Evolutionary conservation across 2,888 invertebrate species (phyloP).

Genomic region (Apodemia mormo): DNA sequence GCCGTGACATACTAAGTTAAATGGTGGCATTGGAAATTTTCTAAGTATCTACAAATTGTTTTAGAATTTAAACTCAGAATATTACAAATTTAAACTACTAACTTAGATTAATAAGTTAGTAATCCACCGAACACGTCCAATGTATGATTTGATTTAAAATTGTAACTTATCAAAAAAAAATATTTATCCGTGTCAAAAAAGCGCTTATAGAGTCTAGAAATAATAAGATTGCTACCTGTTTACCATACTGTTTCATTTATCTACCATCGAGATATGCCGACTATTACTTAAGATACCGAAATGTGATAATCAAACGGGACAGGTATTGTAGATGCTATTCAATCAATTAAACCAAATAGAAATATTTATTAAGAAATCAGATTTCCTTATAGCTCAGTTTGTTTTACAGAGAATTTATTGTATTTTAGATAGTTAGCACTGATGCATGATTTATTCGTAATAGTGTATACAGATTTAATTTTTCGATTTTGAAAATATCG

Average conservation of each 20-base stretch:
- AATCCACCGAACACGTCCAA: too few species aligned
- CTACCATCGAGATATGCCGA: not conserved
- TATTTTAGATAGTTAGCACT: not conserved
- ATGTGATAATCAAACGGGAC: constrained; percentile 5
- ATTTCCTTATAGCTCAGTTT: not conserved
- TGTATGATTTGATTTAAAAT: too few species aligned
- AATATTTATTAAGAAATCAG: constrained; percentile 1
- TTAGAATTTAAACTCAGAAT: too few species aligned
- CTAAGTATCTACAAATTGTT: too few species aligned
- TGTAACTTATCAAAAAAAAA: too few species aligned
- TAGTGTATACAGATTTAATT: not conserved
- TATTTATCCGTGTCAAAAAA: too few species aligned
- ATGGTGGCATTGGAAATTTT: too few species aligned
- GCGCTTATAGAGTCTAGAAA: too few species aligned
- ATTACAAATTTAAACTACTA: too few species aligned
- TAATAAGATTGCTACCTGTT: too few species aligned
- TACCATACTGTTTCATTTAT: not conserved
- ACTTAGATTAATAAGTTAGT: too few species aligned
- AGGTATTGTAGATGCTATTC: constrained; percentile 9
- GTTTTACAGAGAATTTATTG: not conserved
- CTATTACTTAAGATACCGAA: constrained; percentile 7
- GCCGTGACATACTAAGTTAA: too few species aligned
- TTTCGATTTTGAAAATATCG: constrained; percentile 5
- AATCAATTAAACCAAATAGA: constrained; percentile 4
- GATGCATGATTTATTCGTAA: not conserved